phyloP scores from a whole-genome alignment of 2,113 vertebrate species.

The Telmatochromis brachygnathus region DNA sequence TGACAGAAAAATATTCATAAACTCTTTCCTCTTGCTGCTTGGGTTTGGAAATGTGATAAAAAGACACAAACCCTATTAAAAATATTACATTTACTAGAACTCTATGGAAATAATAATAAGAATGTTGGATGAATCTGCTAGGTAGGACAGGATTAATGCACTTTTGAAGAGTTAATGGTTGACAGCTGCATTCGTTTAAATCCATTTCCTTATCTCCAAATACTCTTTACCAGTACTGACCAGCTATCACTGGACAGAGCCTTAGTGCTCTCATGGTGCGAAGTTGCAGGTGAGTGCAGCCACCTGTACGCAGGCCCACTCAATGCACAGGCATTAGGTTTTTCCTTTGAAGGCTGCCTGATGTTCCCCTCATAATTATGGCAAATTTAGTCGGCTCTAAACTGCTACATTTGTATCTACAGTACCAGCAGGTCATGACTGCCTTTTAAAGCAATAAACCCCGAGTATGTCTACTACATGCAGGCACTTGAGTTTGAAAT shows the following conservation, averaged over 20 bases:
- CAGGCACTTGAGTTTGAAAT: neutral
- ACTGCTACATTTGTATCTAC: neutral
- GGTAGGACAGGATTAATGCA: neutral
- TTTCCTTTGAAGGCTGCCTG: neutral
- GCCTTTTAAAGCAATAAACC: neutral
- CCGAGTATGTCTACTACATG: neutral
- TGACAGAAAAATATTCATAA: no score
- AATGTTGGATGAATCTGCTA: neutral
- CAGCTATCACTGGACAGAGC: neutral
- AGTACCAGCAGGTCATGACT: neutral
- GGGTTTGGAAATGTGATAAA: no score
- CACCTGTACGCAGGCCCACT: neutral
- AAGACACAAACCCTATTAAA: no score
- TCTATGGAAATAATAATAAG: neutral
- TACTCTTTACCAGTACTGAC: neutral
- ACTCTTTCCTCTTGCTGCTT: no score
- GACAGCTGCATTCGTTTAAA: neutral
- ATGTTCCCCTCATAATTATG: neutral
- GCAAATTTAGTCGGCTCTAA: neutral
- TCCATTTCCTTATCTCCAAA: neutral
- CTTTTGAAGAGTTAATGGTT: neutral
- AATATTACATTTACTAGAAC: no score
- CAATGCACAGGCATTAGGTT: neutral
- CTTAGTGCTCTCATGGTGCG: rapidly evolving
- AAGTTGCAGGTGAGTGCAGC: neutral